Conservation (phyloP, 2,888 invertebrate genomes). For the Drosophila sordidapex region DNA sequence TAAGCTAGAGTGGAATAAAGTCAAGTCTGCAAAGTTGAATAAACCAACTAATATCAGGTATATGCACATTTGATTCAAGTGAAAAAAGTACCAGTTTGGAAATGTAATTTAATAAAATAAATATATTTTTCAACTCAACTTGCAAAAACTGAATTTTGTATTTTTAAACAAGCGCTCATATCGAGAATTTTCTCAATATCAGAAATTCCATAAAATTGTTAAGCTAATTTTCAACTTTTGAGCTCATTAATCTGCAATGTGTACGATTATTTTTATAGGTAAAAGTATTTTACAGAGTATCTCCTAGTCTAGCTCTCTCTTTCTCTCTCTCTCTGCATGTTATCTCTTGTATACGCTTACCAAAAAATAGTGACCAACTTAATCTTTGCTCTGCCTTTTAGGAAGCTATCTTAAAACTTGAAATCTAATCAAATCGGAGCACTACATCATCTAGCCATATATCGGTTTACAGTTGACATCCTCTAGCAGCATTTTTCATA, state of each 20-base stretch:
- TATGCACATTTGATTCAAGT: not conserved
- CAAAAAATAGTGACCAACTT: no score
- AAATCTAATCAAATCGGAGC: no score
- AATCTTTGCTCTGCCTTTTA: no score
- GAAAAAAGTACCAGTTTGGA: not conserved
- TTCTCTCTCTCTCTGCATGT: not conserved
- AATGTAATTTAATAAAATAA: no score
- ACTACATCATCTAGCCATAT: no score
- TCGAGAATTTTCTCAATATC: not conserved
- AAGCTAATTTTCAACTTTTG: not conserved
- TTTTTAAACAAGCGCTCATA: not conserved
- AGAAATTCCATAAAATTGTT: not conserved
- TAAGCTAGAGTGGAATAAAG: slow-evolving; percentile 60
- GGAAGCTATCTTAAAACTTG: no score
- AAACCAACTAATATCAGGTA: slow-evolving; percentile 1
- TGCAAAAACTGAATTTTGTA: not conserved
- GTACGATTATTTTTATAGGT: not conserved
- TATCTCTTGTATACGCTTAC: not conserved
- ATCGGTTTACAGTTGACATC: no score
- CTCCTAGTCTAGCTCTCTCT: not conserved
- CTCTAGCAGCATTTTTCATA: no score
- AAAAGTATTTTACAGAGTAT: not conserved
- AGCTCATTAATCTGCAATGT: not conserved
- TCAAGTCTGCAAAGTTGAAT: slow-evolving; percentile 10
- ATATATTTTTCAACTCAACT: no score